Evolutionary conservation across 2,888 invertebrate species (phyloP).

Genomic region (Ornithoptera alexandrae): DNA sequence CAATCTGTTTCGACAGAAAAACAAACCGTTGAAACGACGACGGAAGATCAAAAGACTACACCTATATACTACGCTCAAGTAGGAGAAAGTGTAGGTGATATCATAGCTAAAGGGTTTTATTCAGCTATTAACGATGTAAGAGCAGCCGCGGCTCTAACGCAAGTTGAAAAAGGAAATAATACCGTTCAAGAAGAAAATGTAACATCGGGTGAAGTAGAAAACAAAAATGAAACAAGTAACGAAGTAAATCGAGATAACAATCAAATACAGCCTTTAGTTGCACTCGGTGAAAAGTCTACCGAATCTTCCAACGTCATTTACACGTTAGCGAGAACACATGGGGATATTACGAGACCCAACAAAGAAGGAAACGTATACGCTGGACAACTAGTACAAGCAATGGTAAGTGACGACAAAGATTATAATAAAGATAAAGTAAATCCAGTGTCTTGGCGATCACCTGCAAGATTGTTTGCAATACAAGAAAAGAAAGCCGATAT

Average conservation of each 20-base stretch:
- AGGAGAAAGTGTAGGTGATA: constrained; percentile 61
- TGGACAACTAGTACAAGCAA: constrained; percentile 71
- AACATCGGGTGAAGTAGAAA: constrained; percentile 30
- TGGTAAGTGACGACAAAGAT: constrained; percentile 67
- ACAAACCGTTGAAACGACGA: constrained; percentile 53
- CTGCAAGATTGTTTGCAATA: constrained; percentile 56
- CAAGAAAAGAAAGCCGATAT: constrained; percentile 49
- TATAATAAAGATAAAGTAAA: constrained; percentile 61
- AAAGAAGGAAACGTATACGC: constrained; percentile 63
- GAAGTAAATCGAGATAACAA: constrained; percentile 36
- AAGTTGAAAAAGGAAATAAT: constrained; percentile 79
- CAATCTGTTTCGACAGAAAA: constrained; percentile 58
- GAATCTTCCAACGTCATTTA: constrained; percentile 67
- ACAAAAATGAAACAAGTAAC: constrained; percentile 47
- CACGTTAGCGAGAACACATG: constrained; percentile 58
- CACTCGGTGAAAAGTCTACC: constrained; percentile 59
- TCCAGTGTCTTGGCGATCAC: constrained; percentile 55
- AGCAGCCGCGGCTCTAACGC: constrained; percentile 81
- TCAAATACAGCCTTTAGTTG: constrained; percentile 56
- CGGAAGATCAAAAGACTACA: constrained; percentile 54
- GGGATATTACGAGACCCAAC: constrained; percentile 54
- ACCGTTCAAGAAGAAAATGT: constrained; percentile 45
- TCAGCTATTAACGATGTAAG: constrained; percentile 82
- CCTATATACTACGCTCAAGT: constrained; percentile 75
- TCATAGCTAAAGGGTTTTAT: constrained; percentile 72